These are phyloP conservation scores for Myotis vivesi DNA, from an alignment of 2,797 vertebrate species.

Conservation along the genomic window DNA sequence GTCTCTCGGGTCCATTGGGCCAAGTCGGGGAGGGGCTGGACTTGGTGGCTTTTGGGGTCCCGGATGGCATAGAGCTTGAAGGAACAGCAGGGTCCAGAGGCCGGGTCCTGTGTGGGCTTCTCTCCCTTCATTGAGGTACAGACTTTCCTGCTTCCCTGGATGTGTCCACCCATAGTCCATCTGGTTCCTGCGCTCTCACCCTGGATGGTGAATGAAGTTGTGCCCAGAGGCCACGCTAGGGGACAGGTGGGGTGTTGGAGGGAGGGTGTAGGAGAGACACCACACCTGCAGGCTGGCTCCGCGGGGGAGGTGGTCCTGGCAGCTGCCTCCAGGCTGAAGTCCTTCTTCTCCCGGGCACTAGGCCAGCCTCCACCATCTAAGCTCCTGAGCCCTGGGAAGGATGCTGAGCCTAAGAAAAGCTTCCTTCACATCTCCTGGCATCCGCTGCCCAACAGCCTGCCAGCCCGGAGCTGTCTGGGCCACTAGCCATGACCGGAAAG, in stretches of 20 bases:
- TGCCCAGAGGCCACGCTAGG: not conserved
- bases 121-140: not conserved
- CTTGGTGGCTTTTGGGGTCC: not conserved
- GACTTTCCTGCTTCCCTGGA: not conserved
- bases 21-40: not conserved
- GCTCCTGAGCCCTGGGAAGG: conserved; percentile 68
- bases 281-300: conserved; percentile 29
- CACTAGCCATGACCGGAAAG: conserved; percentile 67
- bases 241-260: not conserved
- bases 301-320: conserved; percentile 45
- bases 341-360: conserved; percentile 55
- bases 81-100: not conserved
- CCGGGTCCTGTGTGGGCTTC: not conserved
- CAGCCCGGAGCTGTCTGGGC: conserved; percentile 62
- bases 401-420: conserved; percentile 74
- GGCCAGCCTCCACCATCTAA: conserved; percentile 72
- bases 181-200: not conserved
- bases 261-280: not conserved
- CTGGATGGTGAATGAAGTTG: not conserved
- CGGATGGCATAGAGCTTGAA: not conserved
- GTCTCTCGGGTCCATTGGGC: not conserved
- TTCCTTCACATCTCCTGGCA: conserved; percentile 76
- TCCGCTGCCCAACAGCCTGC: conserved; percentile 60
- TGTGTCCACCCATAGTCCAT: not conserved
- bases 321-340: conserved; percentile 57